Evolutionary conservation across 2,888 invertebrate species (phyloP).

Genomic region (Lasioglossum villosulum): DNA sequence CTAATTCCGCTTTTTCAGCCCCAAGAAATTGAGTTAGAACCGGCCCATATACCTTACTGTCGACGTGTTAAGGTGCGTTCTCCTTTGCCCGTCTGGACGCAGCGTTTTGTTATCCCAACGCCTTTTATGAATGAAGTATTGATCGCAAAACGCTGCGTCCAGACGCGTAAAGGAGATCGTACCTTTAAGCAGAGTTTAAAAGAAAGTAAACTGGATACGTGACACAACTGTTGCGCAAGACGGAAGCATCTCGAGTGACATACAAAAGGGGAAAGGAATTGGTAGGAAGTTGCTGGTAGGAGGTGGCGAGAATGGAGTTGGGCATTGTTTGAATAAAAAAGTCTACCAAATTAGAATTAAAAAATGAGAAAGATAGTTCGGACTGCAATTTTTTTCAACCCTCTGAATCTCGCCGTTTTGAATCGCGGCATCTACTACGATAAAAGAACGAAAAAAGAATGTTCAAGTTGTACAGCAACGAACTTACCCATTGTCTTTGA

Average conservation of each 20-base stretch:
- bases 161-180: too few species aligned
- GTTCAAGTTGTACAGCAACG: background rate
- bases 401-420: background rate
- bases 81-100: too few species aligned
- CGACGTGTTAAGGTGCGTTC: too few species aligned
- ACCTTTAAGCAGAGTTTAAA: slow-evolving; percentile 17
- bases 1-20: too few species aligned
- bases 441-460: background rate
- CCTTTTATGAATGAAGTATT: too few species aligned
- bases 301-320: background rate
- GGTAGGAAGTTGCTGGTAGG: slow-evolving; percentile 2
- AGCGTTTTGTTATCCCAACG: too few species aligned
- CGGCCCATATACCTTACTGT: too few species aligned
- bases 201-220: slow-evolving; percentile 30
- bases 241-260: slow-evolving; percentile 21
- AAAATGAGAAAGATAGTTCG: background rate
- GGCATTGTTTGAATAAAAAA: background rate
- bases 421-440: background rate
- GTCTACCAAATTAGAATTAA: background rate
- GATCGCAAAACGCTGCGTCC: too few species aligned
- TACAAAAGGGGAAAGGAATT: slow-evolving; percentile 1
- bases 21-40: too few species aligned
- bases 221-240: slow-evolving; percentile 27
- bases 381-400: background rate
- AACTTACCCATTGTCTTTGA: background rate